Evolutionary conservation across 2,888 invertebrate species (phyloP).

Genomic region (Volucella bombylans): DNA sequence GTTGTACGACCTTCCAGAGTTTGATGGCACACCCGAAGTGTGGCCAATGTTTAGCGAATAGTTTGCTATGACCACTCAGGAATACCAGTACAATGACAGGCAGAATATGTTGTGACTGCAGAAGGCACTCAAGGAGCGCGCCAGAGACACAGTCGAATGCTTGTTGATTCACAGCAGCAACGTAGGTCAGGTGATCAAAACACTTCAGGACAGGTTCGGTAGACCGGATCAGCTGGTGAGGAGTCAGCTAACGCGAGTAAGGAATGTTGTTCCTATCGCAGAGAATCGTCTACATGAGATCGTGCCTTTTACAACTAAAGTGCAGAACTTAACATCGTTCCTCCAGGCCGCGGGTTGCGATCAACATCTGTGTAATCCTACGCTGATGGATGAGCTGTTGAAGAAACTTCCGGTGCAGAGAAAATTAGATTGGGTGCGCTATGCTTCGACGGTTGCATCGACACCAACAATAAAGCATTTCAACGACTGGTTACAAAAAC

Average conservation of each 20-base stretch:
- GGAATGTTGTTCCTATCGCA: not conserved
- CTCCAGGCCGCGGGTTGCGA: too few relatives aligned
- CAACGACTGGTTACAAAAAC: constrained; percentile 48
- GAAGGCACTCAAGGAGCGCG: too few relatives aligned
- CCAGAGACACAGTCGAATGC: not conserved
- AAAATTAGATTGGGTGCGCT: constrained; percentile 48
- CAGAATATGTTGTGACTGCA: too few relatives aligned
- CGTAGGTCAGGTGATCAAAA: constrained; percentile 6
- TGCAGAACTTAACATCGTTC: too few relatives aligned
- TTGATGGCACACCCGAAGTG: not conserved
- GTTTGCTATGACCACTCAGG: too few relatives aligned
- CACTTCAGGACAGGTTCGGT: not conserved
- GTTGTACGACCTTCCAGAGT: constrained; percentile 1
- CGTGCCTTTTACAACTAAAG: too few relatives aligned
- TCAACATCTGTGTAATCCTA: too few relatives aligned
- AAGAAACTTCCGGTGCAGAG: constrained; percentile 5
- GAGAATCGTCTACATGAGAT: not conserved
- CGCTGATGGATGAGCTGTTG: not conserved
- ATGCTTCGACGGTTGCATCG: constrained; percentile 19
- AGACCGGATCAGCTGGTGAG: not conserved
- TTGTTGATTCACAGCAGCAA: constrained; percentile 3
- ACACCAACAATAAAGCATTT: constrained; percentile 39
- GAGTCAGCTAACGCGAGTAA: constrained; percentile 5
- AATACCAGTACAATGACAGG: too few relatives aligned
- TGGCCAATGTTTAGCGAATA: not conserved